These are phyloP conservation scores for Ctenopoma kingsleyae DNA, from an alignment of 2,797 vertebrate species.

Conservation along the genomic window DNA sequence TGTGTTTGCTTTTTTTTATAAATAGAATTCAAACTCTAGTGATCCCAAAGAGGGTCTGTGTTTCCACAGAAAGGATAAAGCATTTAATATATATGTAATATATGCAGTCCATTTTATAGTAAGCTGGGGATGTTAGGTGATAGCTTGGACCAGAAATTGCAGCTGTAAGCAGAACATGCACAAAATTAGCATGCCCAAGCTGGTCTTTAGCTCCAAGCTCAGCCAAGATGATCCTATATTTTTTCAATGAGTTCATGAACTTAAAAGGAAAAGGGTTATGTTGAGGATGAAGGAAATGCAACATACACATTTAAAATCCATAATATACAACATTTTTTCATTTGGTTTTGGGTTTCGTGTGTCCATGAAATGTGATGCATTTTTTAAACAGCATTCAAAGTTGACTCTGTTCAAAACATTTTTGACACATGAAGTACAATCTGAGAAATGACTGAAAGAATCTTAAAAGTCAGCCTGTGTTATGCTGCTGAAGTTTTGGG, in stretches of 20 bases:
- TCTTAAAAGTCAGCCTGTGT: constrained; percentile 25
- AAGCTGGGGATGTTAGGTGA: constrained; percentile 52
- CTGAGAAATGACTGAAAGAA: not conserved
- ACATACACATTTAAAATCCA: not conserved
- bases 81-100: constrained; percentile 63
- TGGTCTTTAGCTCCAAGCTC: constrained; percentile 46
- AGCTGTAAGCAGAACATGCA: constrained; percentile 64
- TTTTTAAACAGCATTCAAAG: not conserved
- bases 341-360: not conserved
- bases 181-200: constrained; percentile 50
- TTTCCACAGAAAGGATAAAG: constrained; percentile 23
- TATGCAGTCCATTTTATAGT: constrained; percentile 63
- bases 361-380: not conserved
- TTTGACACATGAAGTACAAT: not conserved
- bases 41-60: constrained; percentile 17
- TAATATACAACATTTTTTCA: not conserved
- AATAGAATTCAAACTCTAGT: constrained; percentile 25
- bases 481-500: constrained; percentile 13
- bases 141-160: constrained; percentile 61
- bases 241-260: constrained; percentile 11
- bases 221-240: constrained; percentile 3
- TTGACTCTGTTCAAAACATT: not conserved
- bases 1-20: constrained; percentile 32
- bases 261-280: not conserved
- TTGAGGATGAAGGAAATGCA: not conserved